Base-by-base conservation (phyloP, 1,140 invertebrate genomes). In the Pogonomyrmex barbatus region DNA sequence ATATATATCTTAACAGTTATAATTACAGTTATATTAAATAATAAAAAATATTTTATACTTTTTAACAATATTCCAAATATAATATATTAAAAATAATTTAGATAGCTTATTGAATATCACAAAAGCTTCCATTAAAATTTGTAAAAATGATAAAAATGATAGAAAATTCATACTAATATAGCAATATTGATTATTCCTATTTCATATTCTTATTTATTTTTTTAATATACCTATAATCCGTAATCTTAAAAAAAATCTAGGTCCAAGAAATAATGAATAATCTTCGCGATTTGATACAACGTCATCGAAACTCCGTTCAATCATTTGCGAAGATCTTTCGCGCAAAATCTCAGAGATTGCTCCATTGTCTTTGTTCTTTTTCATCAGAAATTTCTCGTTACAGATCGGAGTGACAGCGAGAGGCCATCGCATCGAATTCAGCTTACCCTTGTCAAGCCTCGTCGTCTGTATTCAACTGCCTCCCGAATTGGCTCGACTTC, bases 401-500 rank as follows among this genome's bases (percentile, higher is more conserved):
- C 42, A 39, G 42, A 39, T 10, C 39, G 42, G 67, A 82, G 54
- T 82, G 42, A 76, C 60, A 79, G 54, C 24, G 36, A 58, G 17
- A 30, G 45, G 83, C 47, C 76, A 65, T 52, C 47, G 56, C 56
- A 24, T 88, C 73, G 62, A 77, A 73, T 88, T 63, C 47, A 76
- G 71, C 76, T 86, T 88, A 82, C 54, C 62, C 87, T 52, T 58
- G 88, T 89, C 87, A 67, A 81, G 84, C 8, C 62, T 73, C 73
- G 10, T 81, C 81, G 87, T 89, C 87, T 88, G 81, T 78, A 85
- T 89, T 83, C 84, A 73, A 62, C 76, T 60, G 71, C 10, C 42
- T 63, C n/a, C 42, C 71, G 73, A 89, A 87, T 89, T 71, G 68
- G 24, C 75, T 85, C 62, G 67, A 56, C 54, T 89, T 90, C 54